A percentile compares a stretch with the other conserved stretches of the same genome.
phyloP scores from a whole-genome alignment of 2,888 invertebrate species.

The Leptinotarsa juncta region DNA sequence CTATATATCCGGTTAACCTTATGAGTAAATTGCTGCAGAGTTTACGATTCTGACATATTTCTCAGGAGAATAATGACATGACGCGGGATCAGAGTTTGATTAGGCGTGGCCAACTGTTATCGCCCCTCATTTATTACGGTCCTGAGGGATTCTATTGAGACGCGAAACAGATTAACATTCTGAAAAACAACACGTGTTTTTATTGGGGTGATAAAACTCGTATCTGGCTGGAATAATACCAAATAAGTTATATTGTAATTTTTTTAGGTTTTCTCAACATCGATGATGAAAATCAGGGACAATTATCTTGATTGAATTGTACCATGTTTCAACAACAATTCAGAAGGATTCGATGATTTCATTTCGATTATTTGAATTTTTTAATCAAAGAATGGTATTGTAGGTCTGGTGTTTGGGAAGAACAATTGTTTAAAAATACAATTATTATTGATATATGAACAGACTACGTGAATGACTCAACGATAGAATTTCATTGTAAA shows the following conservation, averaged over 20 bases:
- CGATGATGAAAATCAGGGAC: not conserved
- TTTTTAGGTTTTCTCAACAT: not conserved
- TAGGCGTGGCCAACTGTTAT: conserved; percentile 54
- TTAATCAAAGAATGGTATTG: too few species aligned
- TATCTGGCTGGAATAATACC: not conserved
- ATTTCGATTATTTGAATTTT: too few species aligned
- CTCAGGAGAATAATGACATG: conserved; percentile 53
- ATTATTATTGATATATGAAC: too few species aligned
- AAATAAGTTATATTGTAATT: not conserved
- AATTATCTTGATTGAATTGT: too few species aligned
- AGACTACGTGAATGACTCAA: too few species aligned
- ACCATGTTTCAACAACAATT: too few species aligned
- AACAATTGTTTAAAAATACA: too few species aligned
- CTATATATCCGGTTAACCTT: conserved; percentile 34
- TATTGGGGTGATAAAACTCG: conserved; percentile 14
- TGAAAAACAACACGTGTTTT: conserved; percentile 54
- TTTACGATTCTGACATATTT: conserved; percentile 46
- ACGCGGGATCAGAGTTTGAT: conserved; percentile 55
- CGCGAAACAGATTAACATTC: conserved; percentile 51
- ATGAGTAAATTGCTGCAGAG: conserved; percentile 37
- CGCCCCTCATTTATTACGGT: conserved; percentile 49
- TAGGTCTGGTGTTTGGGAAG: too few species aligned
- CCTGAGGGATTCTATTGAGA: conserved; percentile 45
- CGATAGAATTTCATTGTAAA: too few species aligned
- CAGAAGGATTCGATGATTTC: too few species aligned